Evolutionary conservation across 2,888 invertebrate species (phyloP), one percentile per base, ranked within the genome.

Genomic region (Caenorhabditis imperialis): DNA sequence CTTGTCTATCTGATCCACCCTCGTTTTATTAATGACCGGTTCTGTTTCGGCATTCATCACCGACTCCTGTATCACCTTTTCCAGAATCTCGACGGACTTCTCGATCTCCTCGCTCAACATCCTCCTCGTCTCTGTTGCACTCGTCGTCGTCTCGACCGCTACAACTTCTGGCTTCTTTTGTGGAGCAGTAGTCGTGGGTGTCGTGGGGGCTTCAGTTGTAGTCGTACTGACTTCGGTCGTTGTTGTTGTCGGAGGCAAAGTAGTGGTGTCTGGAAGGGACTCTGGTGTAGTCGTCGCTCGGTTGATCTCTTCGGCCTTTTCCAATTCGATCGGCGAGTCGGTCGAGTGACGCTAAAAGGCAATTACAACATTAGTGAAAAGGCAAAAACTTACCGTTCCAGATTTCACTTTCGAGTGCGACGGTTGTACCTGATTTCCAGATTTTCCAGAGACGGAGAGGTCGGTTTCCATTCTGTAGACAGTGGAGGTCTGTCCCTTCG

Each of bases 381-480:
- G 1, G 14, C 7, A 5, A 7, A 14, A 20, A 35, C 53, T 38
- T 33, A 71, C 71, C 35, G 63, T 60, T 38, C 48, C 73, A 22
- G 65, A 58, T 40, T 73, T 73, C 4, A 55, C 65, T 37, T 55
- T 57, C 14, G 42, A 33, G 51, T 71, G 71, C 3, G 42, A 45
- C n/a, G n/a, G n/a, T 20, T 62, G 62, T 23, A 53, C 48, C 8
- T 47, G 40, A 7, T 54, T 50, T 33, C 45, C 40, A 25, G 30
- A 10, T 30, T 63, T 60, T 25, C 53, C 45, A 33, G 54, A 58
- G 14, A 73, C 73, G 0, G 65, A 61, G 10, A 75, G 48, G 50
- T 78, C 78, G 5, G 78, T 71, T 60, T 78, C 78, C 72, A 78
- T 78, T 48, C 69, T 53, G 35, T 75, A 67, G 8, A 78, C 74